A percentile compares a stretch with the other conserved stretches of the same genome.
phyloP scores from a whole-genome alignment of 2,797 vertebrate species.

The Mycteria americana region DNA sequence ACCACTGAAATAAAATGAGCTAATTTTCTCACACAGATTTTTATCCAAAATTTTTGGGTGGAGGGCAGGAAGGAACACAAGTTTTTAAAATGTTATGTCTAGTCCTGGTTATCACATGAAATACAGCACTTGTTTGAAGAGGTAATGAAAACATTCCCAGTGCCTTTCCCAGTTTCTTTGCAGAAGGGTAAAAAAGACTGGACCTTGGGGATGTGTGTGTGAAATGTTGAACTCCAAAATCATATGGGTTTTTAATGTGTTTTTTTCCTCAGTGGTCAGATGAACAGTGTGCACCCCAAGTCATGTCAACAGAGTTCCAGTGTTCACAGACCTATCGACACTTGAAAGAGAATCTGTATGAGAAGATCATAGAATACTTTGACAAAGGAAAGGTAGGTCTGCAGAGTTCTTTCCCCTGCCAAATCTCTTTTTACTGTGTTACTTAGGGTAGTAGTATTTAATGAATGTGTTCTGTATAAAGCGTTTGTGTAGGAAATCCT shows the following conservation, averaged over 20 bases:
- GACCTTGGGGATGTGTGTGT: neutral
- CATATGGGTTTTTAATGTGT: neutral
- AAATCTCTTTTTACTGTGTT: neutral
- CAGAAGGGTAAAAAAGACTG: neutral
- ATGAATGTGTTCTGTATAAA: neutral
- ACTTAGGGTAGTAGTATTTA: neutral
- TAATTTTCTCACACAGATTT: neutral
- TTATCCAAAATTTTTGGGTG: neutral
- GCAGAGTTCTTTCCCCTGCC: neutral
- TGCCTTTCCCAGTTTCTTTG: neutral
- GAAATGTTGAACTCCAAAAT: neutral
- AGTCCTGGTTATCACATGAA: neutral
- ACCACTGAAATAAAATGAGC: neutral
- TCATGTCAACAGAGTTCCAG: slow-evolving; percentile 86
- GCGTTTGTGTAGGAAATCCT: neutral
- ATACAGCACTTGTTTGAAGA: neutral
- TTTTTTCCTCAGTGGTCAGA: slow-evolving; percentile 87
- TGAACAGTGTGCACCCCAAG: slow-evolving; percentile 88
- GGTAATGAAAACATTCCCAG: neutral
- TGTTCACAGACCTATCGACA: slow-evolving; percentile 91
- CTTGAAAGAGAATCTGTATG: slow-evolving; percentile 92
- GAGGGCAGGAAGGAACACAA: neutral
- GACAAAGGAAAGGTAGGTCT: slow-evolving; percentile 94
- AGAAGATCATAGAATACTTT: slow-evolving; percentile 96
- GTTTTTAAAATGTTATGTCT: neutral